Base-by-base conservation (phyloP, 2,113 vertebrate genomes). In the Mustela lutreola region DNA sequence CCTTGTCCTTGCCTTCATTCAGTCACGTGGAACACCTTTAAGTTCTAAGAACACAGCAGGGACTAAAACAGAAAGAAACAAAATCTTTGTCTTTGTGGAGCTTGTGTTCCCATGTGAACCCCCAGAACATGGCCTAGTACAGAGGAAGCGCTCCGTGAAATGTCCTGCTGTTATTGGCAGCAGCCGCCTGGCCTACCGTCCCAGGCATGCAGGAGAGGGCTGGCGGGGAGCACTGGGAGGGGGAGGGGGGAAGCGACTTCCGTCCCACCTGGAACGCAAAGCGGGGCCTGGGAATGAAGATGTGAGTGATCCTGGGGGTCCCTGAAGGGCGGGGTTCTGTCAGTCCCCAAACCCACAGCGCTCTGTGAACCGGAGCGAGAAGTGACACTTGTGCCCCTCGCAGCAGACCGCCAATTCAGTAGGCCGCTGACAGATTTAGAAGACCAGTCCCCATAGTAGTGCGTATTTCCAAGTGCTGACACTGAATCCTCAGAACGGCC, bases 101-200 rank as follows among this genome's bases (percentile, higher is more conserved):
- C 36, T 11, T 21, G 12, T 15, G 2, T 75, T 60, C 45, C 42
- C 15, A 45, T 11, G 1, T 3, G 45, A 56, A 18, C 81, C 91
- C 67, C 33, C 2, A 7, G 67, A 71, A 22, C 31, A 22, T 2
- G 4, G 63, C 56, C 48, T 33, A 60, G n/a, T 14, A 11, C 48
- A 31, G 42, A 56, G n/a, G 4, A 24, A 24, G 48, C 31, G n/a
- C 70, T 58, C n/a, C 4, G 3, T 21, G 26, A 79, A 16, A 3
- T 7, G 12, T 10, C 1, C 3, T 2, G 11, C 33, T 28, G 0
- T 16, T 15, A 5, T 2, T 7, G 11, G 2, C 14, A 56, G 95
- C 19, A 9, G 56, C 58, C 8, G 15, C 48, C 31, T 16, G 48
- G 31, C 53, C 48, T 1, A 0, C 36, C 1, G 14, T 12, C 39